Evolutionary conservation across 2,113 vertebrate species (phyloP).

Genomic region (Atherinomorus stipes): DNA sequence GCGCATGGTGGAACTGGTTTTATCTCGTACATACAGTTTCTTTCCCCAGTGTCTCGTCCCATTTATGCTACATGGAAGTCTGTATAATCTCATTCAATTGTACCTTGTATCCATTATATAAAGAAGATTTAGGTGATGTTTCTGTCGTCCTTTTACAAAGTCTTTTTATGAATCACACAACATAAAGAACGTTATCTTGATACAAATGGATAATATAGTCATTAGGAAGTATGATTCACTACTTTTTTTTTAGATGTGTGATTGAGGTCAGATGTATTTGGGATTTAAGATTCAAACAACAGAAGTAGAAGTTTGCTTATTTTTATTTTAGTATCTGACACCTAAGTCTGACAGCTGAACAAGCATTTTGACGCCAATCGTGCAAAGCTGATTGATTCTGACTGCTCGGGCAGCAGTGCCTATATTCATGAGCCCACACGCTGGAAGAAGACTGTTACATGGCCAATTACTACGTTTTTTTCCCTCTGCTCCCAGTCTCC

Average conservation of each 20-base stretch:
- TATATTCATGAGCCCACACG: neutral
- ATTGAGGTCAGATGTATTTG: too few relatives aligned
- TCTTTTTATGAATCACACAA: conserved; percentile 67
- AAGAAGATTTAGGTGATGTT: conserved; percentile 17
- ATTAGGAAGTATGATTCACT: too few relatives aligned
- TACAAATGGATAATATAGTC: too few relatives aligned
- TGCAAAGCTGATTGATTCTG: neutral
- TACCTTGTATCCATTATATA: conserved; percentile 9
- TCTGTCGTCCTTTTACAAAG: conserved; percentile 6
- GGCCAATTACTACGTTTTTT: neutral
- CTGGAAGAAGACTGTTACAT: neutral
- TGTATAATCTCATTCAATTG: conserved; percentile 24
- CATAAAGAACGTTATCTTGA: too few relatives aligned
- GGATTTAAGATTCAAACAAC: too few relatives aligned
- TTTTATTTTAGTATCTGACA: too few relatives aligned
- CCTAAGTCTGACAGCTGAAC: neutral
- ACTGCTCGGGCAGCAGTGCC: neutral
- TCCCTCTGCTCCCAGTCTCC: neutral
- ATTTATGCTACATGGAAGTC: conserved; percentile 36
- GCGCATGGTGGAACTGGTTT: neutral
- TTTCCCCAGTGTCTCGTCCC: neutral
- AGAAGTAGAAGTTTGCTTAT: too few relatives aligned
- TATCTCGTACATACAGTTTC: too few relatives aligned
- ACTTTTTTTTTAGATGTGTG: too few relatives aligned
- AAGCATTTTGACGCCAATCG: neutral